Conservation (phyloP, 2,113 vertebrate species). For the Sylvilagus bachmani region DNA sequence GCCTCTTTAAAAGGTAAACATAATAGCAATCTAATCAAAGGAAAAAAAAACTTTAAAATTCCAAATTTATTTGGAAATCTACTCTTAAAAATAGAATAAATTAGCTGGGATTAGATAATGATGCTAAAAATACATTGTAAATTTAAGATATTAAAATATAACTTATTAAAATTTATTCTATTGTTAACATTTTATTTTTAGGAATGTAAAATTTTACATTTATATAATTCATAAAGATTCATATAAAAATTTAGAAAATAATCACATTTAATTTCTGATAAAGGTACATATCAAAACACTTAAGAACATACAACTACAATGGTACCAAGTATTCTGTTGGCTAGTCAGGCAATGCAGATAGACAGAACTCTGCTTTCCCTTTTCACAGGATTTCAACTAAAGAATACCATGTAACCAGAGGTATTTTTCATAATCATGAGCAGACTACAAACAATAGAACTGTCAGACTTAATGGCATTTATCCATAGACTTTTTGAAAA, state of each 20-base stretch:
- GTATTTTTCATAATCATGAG: background rate
- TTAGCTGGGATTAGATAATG: background rate
- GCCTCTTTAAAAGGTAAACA: background rate
- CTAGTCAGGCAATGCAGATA: background rate
- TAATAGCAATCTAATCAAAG: background rate
- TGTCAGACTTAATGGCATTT: background rate
- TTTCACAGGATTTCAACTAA: background rate
- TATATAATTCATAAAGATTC: background rate
- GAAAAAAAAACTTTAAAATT: background rate
- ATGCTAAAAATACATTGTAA: background rate
- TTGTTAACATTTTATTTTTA: background rate
- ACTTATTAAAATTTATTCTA: background rate
- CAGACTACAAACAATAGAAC: background rate
- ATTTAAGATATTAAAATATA: slow-evolving; percentile 22
- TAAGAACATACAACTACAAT: background rate
- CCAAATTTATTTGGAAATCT: background rate
- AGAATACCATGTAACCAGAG: background rate
- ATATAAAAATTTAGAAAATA: background rate
- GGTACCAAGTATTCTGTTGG: background rate
- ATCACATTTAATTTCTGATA: background rate
- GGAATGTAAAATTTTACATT: background rate
- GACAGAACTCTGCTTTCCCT: background rate
- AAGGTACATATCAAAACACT: background rate
- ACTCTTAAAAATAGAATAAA: background rate
- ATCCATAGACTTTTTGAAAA: background rate